Percentiles rank a stretch among this genome's conserved stretches.
These are phyloP conservation scores for Trichopria drosophilae DNA, from an alignment of 2,888 invertebrate species.

Conservation along the genomic window DNA sequence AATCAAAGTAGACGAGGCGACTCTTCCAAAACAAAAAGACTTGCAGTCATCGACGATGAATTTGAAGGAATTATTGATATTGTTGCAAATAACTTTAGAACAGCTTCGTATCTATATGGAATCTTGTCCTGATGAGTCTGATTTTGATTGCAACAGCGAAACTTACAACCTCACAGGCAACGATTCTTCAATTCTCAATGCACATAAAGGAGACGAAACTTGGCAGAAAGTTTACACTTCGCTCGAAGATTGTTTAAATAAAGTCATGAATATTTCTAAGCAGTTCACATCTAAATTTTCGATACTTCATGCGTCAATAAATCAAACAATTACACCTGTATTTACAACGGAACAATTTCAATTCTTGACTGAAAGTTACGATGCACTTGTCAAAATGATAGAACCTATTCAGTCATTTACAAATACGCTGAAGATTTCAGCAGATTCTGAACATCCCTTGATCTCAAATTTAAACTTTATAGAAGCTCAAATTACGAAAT, in stretches of 20 bases:
- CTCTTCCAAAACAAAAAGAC: slow-evolving; percentile 52
- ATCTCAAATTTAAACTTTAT: slow-evolving; percentile 41
- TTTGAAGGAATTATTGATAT: slow-evolving; percentile 61
- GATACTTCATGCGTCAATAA: slow-evolving; percentile 24
- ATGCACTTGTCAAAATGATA: slow-evolving; percentile 33
- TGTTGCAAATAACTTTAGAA: slow-evolving; percentile 64
- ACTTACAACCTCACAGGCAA: slow-evolving; percentile 40
- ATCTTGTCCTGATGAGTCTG: slow-evolving; percentile 62
- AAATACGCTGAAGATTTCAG: slow-evolving; percentile 32
- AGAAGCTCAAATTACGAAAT: slow-evolving; percentile 35
- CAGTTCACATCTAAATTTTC: slow-evolving; percentile 32
- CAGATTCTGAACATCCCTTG: slow-evolving; percentile 47
- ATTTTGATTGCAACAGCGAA: slow-evolving; percentile 37
- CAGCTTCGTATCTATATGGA: slow-evolving; percentile 72
- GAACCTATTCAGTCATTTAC: slow-evolving; percentile 31
- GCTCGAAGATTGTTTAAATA: slow-evolving; percentile 38
- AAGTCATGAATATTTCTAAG: slow-evolving; percentile 34
- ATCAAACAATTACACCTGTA: too few species aligned
- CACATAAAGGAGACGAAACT: slow-evolving; percentile 42
- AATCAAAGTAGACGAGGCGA: slow-evolving; percentile 51
- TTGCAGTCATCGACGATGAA: slow-evolving; percentile 56
- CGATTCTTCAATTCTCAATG: slow-evolving; percentile 41
- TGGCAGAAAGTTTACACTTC: slow-evolving; percentile 42
- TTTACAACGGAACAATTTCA: slow-evolving; percentile 42
- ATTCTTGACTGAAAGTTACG: slow-evolving; percentile 39